Conservation (phyloP, 2,888 invertebrate genomes). For the Caenorhabditis sp. region DNA sequence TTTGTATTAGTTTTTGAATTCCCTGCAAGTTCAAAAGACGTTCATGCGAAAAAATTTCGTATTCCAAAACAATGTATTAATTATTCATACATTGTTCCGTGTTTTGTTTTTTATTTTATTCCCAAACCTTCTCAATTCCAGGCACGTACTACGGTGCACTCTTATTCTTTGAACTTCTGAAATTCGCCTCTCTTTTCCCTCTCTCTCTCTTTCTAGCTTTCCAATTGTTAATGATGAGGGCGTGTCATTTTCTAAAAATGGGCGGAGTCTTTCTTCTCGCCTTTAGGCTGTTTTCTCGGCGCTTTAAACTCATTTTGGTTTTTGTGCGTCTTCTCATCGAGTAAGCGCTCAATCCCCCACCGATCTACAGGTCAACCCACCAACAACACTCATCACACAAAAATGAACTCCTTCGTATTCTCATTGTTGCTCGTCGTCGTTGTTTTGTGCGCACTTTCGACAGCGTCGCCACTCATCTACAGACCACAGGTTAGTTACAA, state of each 20-base stretch:
- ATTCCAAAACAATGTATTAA: too few species aligned
- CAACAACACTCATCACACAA: background rate
- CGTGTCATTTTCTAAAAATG: background rate
- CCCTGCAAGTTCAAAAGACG: too few species aligned
- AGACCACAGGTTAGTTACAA: constrained; percentile 41
- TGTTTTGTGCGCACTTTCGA: constrained; percentile 36
- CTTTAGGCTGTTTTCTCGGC: background rate
- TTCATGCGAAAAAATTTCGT: too few species aligned
- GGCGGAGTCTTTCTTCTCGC: background rate
- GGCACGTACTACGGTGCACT: too few species aligned
- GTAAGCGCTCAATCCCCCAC: background rate
- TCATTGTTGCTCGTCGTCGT: constrained; percentile 42
- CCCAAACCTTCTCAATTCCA: too few species aligned
- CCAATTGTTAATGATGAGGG: background rate
- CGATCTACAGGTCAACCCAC: background rate
- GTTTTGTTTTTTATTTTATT: too few species aligned
- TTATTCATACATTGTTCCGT: too few species aligned
- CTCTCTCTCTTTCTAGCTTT: background rate
- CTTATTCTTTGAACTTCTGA: too few species aligned
- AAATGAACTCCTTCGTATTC: constrained; percentile 37
- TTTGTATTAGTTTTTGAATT: too few species aligned
- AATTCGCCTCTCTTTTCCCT: too few species aligned
- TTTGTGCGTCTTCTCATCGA: background rate
- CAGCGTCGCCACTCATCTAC: constrained; percentile 50
- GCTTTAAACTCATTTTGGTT: background rate